Evolutionary conservation across 1,140 invertebrate genomes (phyloP), one percentile per base, ranked within the genome.

Genomic region (Aporrectodea caliginosa): DNA sequence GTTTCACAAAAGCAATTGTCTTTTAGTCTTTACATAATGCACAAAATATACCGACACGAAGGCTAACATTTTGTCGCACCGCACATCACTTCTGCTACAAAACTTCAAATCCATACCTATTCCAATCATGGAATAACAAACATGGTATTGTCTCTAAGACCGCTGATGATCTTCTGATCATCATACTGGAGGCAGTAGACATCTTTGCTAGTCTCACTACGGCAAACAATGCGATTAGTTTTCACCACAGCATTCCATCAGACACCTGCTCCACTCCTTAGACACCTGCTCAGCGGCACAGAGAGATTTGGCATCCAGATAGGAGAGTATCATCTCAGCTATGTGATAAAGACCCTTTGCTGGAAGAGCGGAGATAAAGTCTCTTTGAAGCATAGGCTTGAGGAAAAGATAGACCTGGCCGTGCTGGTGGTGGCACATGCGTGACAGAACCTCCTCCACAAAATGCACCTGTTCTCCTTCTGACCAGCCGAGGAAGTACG

Each of bases 161-260:
- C 98, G 75, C 96, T 98, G 1, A 99, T 96, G 83, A 99, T 99
- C 89, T 99, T 98, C 84, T 96, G 92, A 86, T 99, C 97, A 88
- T 99, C 98, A 88, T 99, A 99, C 88, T 99, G 98, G 77, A 99
- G 88, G 88, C 98, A 99, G 89, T 99, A 99, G 1, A 99, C 98
- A 73, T 97, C 97, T 91, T 98, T 98, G 77, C 88, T 90, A 16
- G 89, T 98, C 88, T 99, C 97, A 78, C 96, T 98, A 73, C 95
- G 92, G 89, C 98, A 99, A 88, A 99, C 98, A 87, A 99, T 99
- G 86, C 96, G 92, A 89, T 89, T 31, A 89, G 82, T 82, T 88
- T 89, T 79, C 89, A 89, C 88, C 88, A 89, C 43, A 81, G 96
- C 95, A 91, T 98, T 31, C 98, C 98, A 88, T 99, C 96, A 16